phyloP scores from a whole-genome alignment of 2,797 vertebrate species.

The Trichosurus vulpecula region DNA sequence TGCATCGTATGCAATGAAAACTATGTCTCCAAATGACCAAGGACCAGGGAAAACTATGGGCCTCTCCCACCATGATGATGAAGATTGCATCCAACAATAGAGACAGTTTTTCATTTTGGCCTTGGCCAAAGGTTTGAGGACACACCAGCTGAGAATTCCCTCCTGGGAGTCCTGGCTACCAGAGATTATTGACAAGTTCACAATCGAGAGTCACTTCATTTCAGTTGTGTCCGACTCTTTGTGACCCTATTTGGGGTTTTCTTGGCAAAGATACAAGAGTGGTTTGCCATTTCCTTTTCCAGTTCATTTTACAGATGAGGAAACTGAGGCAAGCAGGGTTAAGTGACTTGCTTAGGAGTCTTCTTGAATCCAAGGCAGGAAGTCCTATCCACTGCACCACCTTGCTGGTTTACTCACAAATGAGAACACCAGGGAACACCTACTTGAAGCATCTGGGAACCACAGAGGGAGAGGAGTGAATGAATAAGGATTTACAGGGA shows the following conservation, averaged over 20 bases:
- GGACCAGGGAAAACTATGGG: neutral
- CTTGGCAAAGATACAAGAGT: too few species aligned
- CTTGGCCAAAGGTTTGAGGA: neutral
- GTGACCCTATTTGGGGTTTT: too few species aligned
- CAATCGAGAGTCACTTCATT: too few species aligned
- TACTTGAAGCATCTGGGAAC: neutral
- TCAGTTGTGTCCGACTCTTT: too few species aligned
- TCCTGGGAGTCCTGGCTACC: neutral
- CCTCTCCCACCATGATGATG: neutral
- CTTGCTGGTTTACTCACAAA: neutral
- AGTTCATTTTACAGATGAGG: too few species aligned
- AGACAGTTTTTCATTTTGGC: neutral
- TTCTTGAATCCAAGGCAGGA: too few species aligned
- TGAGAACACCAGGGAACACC: neutral
- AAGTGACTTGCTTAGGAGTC: too few species aligned
- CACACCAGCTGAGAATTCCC: neutral
- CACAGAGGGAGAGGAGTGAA: neutral
- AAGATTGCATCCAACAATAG: neutral
- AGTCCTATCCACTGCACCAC: too few species aligned
- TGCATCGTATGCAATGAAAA: neutral
- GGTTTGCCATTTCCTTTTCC: too few species aligned
- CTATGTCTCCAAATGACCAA: neutral
- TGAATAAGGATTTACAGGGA: neutral
- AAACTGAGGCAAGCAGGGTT: too few species aligned
- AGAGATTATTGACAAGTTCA: neutral